Conservation (phyloP, 2,113 vertebrate genomes). For the Porphyrio hochstetteri region DNA sequence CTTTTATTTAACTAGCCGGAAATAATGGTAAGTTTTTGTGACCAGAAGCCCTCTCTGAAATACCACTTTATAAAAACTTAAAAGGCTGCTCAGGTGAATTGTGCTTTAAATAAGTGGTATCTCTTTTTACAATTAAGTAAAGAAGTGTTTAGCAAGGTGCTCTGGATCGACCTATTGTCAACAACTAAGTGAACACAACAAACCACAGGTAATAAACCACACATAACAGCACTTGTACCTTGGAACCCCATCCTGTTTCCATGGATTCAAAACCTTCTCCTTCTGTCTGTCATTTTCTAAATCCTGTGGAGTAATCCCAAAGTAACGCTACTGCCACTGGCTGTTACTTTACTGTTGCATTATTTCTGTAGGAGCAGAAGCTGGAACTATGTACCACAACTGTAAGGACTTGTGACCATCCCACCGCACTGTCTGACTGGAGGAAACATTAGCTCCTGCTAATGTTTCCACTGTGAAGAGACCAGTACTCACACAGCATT, state of each 20-base stretch:
- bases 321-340: background rate
- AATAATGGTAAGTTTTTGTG: background rate
- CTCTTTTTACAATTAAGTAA: background rate
- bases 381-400: background rate
- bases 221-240: background rate
- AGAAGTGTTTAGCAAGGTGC: background rate
- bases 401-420: background rate
- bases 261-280: background rate
- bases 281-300: background rate
- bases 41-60: background rate
- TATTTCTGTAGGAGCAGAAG: background rate
- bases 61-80: background rate
- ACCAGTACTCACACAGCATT: background rate
- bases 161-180: background rate
- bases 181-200: background rate
- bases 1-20: background rate
- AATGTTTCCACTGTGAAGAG: fast-evolving
- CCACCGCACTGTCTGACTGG: background rate
- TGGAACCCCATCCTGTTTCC: background rate
- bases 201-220: background rate
- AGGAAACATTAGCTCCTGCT: background rate
- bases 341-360: background rate
- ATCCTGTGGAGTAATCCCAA: background rate
- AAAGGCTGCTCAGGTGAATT: too few species aligned
- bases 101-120: background rate